Conservation (phyloP, 2,797 vertebrate species). For the Bradypus variegatus region DNA sequence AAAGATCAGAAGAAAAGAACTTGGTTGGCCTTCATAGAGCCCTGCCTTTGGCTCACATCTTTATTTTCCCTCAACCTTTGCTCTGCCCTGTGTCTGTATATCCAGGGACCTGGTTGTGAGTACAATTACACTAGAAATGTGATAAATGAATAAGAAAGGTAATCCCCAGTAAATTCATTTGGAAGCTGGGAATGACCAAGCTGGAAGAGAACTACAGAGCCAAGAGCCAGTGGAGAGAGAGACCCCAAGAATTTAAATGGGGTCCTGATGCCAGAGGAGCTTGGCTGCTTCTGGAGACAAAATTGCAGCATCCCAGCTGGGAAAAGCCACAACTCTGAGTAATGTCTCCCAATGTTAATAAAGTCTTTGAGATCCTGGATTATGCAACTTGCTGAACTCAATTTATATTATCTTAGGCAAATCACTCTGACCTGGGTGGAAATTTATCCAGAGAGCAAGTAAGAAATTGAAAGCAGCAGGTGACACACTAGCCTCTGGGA, state of each 20-base stretch:
- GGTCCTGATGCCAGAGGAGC: not conserved
- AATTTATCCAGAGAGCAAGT: conserved; percentile 6
- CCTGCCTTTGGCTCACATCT: not conserved
- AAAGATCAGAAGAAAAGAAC: not conserved
- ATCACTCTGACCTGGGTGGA: conserved; percentile 17
- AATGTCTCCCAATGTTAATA: not conserved
- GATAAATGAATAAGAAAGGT: not conserved
- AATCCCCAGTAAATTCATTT: not conserved
- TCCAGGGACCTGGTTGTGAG: not conserved
- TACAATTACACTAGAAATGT: not conserved
- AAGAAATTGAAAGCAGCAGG: not conserved
- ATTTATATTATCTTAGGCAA: conserved; percentile 44
- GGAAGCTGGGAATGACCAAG: not conserved
- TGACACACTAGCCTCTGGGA: not conserved
- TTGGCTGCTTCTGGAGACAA: not conserved
- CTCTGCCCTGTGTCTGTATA: not conserved
- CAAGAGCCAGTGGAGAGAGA: not conserved
- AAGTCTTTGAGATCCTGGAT: conserved; percentile 4
- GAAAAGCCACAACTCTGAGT: not conserved
- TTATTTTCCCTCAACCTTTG: not conserved
- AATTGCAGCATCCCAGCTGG: not conserved
- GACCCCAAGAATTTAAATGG: not conserved
- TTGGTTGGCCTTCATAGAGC: not conserved
- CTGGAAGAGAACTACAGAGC: not conserved
- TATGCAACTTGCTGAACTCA: not conserved